Base-by-base conservation (phyloP, 2,888 invertebrate species). In the Clusia tigrina region DNA sequence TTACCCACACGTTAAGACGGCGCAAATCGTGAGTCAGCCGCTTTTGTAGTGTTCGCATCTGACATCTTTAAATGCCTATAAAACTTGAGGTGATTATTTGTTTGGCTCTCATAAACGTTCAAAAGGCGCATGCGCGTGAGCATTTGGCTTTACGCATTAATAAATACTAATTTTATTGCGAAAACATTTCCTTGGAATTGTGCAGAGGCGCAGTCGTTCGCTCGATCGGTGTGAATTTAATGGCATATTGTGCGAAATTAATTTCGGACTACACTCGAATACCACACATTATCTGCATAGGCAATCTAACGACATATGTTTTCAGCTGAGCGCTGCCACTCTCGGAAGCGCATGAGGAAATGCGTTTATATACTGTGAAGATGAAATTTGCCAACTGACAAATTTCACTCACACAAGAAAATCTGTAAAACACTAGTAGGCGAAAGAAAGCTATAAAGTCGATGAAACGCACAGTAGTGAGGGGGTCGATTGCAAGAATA, bases 11-110 rank as follows among this genome's bases (percentile, higher is more conserved):
- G 58, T 17, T 17, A 10, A 42, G 42, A 15, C 10, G n/a, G n/a
- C n/a, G n/a, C 48, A 22, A 60, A 64, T 62, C 67, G 67, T 67
- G 65, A 67, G 63, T 64, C 60, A 61, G 64, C 48, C 25, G 2
- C 17, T 12, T 2, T 26, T 2, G 48, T 48, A 20, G 42, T 42
- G 42, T 42, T 22, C 18, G 22, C 18, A 20, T 9, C 48, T 54
- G 58, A 24, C 65, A 63, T 55, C 57, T 60, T 38, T 55, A 38
- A 55, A 55, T 55, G 22, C 22, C 23, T n/a, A 55, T 55, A 55
- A 55, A 55, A 55, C 37, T 38, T 38, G 38, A 23, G 20, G 38
- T 55, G 55, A 37, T 55, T 15, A 37, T 55, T 55, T 37, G 12
- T 55, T 55, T 55, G 3, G 18, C 48, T 18, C 20, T 18, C 22